Conservation (phyloP, 2,888 invertebrate genomes). For the Pyrochroa serraticornis region DNA sequence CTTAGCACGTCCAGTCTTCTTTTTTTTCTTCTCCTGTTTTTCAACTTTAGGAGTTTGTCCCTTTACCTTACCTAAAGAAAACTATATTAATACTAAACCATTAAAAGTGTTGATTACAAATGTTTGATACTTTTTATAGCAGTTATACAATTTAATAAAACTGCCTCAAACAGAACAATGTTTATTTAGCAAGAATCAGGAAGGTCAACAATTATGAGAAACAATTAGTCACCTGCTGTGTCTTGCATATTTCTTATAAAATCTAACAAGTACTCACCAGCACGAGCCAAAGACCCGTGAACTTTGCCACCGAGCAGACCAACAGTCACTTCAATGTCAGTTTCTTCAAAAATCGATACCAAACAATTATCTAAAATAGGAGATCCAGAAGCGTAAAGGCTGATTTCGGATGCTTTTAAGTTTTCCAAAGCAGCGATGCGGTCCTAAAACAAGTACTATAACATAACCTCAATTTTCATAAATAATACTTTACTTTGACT, state of each 20-base stretch:
- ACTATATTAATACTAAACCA: slow-evolving; percentile 1
- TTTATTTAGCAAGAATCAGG: slow-evolving; percentile 50
- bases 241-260: slow-evolving; percentile 38
- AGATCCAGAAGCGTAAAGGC: slow-evolving; percentile 76
- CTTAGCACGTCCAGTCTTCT: slow-evolving; percentile 99
- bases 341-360: slow-evolving; percentile 68
- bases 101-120: slow-evolving; percentile 8
- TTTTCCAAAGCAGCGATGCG: slow-evolving; percentile 67
- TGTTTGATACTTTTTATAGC: slow-evolving; percentile 44
- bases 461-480: slow-evolving; percentile 23
- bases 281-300: slow-evolving; percentile 99
- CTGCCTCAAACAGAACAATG: slow-evolving; percentile 48
- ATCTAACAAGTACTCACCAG: slow-evolving; percentile 67
- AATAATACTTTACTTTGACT: slow-evolving; percentile 69
- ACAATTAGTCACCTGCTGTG: slow-evolving; percentile 42
- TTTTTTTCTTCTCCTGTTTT: slow-evolving; percentile 98
- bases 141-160: slow-evolving; percentile 33
- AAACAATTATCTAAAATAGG: slow-evolving; percentile 73
- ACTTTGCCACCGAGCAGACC: slow-evolving; percentile 97
- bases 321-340: slow-evolving; percentile 79
- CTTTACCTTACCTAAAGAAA: slow-evolving; percentile 83
- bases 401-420: slow-evolving; percentile 63
- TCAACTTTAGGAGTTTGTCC: slow-evolving; percentile 99
- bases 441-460: slow-evolving; percentile 59
- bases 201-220: slow-evolving; percentile 37